A percentile compares a stretch with the other conserved stretches of the same genome.
These are phyloP conservation scores for Prorops nasuta DNA, from an alignment of 1,140 invertebrate species.

Conservation along the genomic window DNA sequence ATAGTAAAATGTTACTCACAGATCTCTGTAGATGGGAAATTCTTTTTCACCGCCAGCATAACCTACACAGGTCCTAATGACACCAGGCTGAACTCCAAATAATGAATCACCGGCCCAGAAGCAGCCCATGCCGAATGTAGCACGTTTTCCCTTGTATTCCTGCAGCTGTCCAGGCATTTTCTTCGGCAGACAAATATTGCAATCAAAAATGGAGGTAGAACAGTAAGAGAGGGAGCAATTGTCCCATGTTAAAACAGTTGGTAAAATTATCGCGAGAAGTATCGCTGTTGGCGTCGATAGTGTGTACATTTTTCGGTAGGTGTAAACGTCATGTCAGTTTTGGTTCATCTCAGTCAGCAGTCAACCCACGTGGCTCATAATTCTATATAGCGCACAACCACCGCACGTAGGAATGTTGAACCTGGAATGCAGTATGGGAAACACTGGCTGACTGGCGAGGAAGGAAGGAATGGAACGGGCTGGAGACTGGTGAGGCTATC, in stretches of 20 bases:
- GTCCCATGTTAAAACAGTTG: not conserved
- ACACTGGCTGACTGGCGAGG: no score
- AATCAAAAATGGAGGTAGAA: not conserved
- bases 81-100: slow-evolving; percentile 82
- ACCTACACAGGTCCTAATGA: slow-evolving; percentile 90
- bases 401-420: no score
- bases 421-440: no score
- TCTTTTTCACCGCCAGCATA: slow-evolving; percentile 83
- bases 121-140: slow-evolving; percentile 94
- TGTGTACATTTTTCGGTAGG: no score
- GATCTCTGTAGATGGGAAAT: slow-evolving; percentile 80
- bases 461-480: no score
- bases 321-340: no score
- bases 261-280: not conserved
- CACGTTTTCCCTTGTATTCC: slow-evolving; percentile 57
- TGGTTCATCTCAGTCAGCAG: no score
- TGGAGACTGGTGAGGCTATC: no score
- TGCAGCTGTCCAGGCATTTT: slow-evolving; percentile 51
- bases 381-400: no score
- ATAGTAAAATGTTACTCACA: slow-evolving; percentile 78
- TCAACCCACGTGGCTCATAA: no score
- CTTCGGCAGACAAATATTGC: slow-evolving; percentile 14
- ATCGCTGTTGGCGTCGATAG: no score
- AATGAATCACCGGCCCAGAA: slow-evolving; percentile 95
- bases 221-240: not conserved